Conservation (phyloP, 30 jellyfish, hydroid and myxozoan genomes). For the Hydra vulgaris region DNA sequence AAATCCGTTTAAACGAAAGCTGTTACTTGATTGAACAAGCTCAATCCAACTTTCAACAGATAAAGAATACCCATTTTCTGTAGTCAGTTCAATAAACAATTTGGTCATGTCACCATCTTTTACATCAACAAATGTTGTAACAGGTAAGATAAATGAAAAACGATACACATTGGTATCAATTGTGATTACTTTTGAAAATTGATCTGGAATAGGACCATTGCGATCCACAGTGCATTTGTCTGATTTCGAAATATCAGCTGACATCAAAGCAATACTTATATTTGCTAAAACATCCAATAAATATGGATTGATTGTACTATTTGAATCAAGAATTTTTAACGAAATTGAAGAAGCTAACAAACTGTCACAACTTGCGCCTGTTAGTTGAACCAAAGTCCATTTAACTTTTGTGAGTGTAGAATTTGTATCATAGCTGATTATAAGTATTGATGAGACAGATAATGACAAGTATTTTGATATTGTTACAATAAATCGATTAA, state of each 20-base stretch:
- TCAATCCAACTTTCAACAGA: slow-evolving; percentile 45
- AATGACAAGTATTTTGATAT: slow-evolving; percentile 10
- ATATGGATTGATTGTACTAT: neutral
- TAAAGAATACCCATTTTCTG: slow-evolving; percentile 33
- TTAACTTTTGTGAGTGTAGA: neutral
- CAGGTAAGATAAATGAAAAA: slow-evolving; percentile 16
- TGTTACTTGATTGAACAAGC: neutral
- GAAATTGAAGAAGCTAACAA: neutral
- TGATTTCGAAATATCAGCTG: neutral
- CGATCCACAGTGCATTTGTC: neutral
- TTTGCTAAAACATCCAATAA: neutral
- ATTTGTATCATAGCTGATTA: neutral
- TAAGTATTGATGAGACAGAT: neutral
- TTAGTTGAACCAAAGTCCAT: neutral
- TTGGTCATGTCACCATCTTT: slow-evolving; percentile 43
- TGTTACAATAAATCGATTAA: neutral
- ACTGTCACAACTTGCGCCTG: neutral
- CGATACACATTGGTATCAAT: slow-evolving; percentile 9
- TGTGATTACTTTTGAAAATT: neutral
- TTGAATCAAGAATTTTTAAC: neutral
- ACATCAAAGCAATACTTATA: neutral
- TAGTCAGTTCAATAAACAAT: slow-evolving; percentile 16
- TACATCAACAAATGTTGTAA: slow-evolving; percentile 47
- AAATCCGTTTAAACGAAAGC: neutral
- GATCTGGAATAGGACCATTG: slow-evolving; percentile 7